Percentiles rank a stretch among this genome's conserved stretches.
These are phyloP conservation scores for Hapalemur alaotrensis DNA, from an alignment of 2,797 vertebrate species.

Conservation along the genomic window DNA sequence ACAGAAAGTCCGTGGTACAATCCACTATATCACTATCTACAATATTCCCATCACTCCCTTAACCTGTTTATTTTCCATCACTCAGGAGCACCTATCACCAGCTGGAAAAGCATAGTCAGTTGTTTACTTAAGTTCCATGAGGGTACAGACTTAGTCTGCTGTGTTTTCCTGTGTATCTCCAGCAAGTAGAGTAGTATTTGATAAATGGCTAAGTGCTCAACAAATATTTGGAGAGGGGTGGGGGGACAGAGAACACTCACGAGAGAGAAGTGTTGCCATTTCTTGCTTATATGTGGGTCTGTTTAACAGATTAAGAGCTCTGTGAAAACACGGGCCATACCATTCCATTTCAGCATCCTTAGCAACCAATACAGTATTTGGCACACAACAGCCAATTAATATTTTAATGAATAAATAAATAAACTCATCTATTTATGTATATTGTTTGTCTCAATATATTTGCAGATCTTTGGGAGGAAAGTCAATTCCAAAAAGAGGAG, in stretches of 20 bases:
- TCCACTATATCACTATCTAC: fast-evolving
- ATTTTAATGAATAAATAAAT: background rate
- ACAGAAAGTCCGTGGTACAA: background rate
- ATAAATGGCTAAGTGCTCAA: background rate
- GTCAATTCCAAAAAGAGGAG: background rate
- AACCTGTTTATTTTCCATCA: background rate
- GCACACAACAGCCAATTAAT: background rate
- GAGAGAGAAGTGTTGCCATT: fast-evolving
- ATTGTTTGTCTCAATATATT: background rate
- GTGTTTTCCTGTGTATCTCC: background rate
- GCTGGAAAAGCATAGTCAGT: fast-evolving
- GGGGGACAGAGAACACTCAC: no score
- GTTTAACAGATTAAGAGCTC: background rate
- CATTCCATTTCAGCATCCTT: background rate
- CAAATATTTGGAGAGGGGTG: background rate
- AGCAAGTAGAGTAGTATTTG: background rate
- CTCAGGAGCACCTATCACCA: background rate
- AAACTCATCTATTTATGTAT: background rate
- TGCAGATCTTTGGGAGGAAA: background rate
- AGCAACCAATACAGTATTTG: background rate
- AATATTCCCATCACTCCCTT: background rate
- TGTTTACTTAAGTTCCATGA: background rate
- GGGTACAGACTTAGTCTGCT: background rate
- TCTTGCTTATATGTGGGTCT: background rate
- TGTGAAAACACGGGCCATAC: background rate